phyloP scores from a whole-genome alignment of 2,113 vertebrate genomes.

The Penelope pileata region DNA sequence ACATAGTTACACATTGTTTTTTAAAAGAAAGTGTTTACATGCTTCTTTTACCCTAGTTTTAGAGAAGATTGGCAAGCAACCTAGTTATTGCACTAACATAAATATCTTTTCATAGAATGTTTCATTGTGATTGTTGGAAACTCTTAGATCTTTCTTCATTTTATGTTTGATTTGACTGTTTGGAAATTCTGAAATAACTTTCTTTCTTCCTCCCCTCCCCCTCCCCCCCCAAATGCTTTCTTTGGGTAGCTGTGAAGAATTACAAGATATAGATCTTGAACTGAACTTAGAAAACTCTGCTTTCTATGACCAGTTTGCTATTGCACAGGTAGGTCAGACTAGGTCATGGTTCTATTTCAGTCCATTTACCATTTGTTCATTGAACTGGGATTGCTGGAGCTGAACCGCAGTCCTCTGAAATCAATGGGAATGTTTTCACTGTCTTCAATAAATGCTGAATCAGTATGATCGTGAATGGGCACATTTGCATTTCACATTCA shows the following conservation, averaged over 20 bases:
- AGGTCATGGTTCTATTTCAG: background rate
- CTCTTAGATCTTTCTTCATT: background rate
- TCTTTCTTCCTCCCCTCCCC: background rate
- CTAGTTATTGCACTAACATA: background rate
- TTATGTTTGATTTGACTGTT: background rate
- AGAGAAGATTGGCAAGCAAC: background rate
- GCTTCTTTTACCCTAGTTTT: background rate
- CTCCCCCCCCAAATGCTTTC: background rate
- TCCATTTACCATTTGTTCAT: background rate
- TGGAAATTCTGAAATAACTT: background rate
- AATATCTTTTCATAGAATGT: background rate
- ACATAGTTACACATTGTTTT: background rate
- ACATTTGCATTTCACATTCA: background rate
- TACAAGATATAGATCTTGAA: slow-evolving; percentile 92
- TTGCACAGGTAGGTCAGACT: slow-evolving; percentile 86
- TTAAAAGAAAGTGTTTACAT: background rate
- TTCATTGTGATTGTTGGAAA: background rate
- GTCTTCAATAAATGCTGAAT: background rate
- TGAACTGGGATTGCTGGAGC: background rate
- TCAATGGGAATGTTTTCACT: slow-evolving; percentile 27
- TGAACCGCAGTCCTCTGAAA: background rate
- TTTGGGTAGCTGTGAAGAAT: slow-evolving; percentile 88
- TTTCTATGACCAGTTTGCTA: slow-evolving; percentile 95
- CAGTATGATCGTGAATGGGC: background rate
- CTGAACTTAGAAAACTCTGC: slow-evolving; percentile 92